A percentile compares a stretch with the other conserved stretches of the same genome.
These are phyloP conservation scores for Drosophila macrothrix DNA, from an alignment of 2,888 invertebrate species.

Conservation along the genomic window DNA sequence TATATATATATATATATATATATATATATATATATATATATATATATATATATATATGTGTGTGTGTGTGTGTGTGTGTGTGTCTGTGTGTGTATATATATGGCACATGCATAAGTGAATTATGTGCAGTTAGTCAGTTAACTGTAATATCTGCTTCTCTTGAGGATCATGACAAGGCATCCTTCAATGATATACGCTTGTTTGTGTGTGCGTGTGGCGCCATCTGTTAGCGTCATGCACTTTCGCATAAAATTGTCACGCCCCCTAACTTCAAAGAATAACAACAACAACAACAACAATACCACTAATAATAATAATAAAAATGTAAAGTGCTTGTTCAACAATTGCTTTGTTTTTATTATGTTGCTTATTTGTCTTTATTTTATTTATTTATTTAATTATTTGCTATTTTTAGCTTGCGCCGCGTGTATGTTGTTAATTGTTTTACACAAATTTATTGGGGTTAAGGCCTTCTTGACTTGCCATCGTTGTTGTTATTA, in stretches of 20 bases:
- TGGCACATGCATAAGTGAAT: neutral
- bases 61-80: no score
- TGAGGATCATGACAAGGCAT: neutral
- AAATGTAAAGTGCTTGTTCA: neutral
- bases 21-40: neutral
- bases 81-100: neutral
- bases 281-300: slow-evolving; percentile 16
- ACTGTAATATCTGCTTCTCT: neutral
- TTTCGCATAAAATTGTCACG: slow-evolving; percentile 34
- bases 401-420: slow-evolving; percentile 46
- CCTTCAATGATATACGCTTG: neutral
- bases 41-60: neutral
- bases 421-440: slow-evolving; percentile 53
- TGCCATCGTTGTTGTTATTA: slow-evolving; percentile 32
- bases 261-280: slow-evolving; percentile 7
- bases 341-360: slow-evolving; percentile 5
- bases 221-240: slow-evolving; percentile 33
- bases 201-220: slow-evolving; percentile 23
- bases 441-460: slow-evolving; percentile 73
- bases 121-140: neutral
- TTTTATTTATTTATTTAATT: slow-evolving; percentile 10
- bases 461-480: slow-evolving; percentile 71
- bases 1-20: neutral
- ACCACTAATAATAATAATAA: neutral
- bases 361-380: neutral